Evolutionary conservation across 2,113 vertebrate species (phyloP).

Genomic region (Climacteris rufus): DNA sequence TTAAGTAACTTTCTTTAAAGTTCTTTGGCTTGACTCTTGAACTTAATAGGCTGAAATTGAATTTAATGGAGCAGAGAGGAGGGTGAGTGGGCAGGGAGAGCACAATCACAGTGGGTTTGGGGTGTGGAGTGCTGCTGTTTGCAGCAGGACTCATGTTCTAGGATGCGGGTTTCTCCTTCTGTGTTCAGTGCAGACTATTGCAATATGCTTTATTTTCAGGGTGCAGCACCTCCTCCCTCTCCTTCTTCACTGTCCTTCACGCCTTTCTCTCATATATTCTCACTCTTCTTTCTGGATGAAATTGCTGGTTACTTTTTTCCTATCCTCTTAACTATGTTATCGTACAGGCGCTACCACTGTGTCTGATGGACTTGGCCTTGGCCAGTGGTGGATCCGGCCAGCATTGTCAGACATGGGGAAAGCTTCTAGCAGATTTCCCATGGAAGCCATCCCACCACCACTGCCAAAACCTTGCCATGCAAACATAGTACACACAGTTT

Average conservation of each 20-base stretch:
- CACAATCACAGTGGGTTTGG: rapidly evolving
- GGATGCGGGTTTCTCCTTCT: background rate
- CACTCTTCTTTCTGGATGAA: background rate
- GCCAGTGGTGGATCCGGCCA: rapidly evolving
- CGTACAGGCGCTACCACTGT: rapidly evolving
- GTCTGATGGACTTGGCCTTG: background rate
- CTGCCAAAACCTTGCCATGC: background rate
- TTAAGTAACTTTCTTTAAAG: background rate
- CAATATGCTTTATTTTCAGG: background rate
- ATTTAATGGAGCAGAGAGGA: background rate
- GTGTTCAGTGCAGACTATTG: background rate
- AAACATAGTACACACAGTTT: background rate
- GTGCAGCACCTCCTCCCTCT: background rate
- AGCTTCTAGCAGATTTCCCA: background rate
- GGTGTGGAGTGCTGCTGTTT: background rate
- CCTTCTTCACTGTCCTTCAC: background rate
- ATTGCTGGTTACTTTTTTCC: background rate
- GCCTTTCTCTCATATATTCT: background rate
- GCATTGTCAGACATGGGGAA: background rate
- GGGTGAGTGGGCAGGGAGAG: background rate
- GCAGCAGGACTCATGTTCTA: background rate
- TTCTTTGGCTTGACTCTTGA: background rate
- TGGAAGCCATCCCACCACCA: rapidly evolving
- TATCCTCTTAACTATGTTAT: background rate
- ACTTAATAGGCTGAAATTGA: background rate